A percentile compares a stretch with the other conserved stretches of the same genome.
Conservation (phyloP, 2,113 vertebrate genomes). For the Stomatorhinus ivindoensis region DNA sequence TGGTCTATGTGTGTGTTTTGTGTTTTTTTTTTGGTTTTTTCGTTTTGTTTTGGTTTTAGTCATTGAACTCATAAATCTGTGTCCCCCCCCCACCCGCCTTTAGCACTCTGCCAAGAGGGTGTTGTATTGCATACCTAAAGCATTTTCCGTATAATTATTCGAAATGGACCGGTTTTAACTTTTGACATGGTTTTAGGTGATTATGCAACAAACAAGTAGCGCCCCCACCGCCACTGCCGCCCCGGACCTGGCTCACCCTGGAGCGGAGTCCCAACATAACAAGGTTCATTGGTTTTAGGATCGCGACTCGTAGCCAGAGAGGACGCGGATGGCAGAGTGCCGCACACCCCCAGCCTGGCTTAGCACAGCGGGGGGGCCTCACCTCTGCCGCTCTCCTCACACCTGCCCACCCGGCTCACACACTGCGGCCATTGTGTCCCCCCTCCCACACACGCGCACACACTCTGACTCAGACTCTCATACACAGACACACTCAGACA, state of each 20-base stretch:
- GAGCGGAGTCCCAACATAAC: conserved; percentile 14
- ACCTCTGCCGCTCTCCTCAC: not conserved
- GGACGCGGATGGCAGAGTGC: conserved; percentile 36
- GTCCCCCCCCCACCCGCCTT: not conserved
- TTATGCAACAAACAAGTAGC: conserved; percentile 43
- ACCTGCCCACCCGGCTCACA: conserved; percentile 14
- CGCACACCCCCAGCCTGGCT: conserved; percentile 12
- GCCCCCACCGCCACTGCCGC: conserved; percentile 3
- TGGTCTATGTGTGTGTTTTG: not conserved
- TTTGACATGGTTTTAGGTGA: conserved; percentile 57
- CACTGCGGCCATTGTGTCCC: conserved; percentile 13
- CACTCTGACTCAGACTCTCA: conserved; percentile 30
- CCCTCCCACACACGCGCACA: conserved; percentile 17
- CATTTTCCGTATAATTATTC: conserved; percentile 57
- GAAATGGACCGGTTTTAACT: conserved; percentile 57
- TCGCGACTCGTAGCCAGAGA: conserved; percentile 12
- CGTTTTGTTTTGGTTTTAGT: not conserved
- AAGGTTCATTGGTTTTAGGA: conserved; percentile 34
- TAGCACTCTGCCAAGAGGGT: not conserved
- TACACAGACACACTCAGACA: conserved; percentile 12
- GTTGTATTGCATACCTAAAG: not conserved
- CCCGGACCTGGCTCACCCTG: not conserved
- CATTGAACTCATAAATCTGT: not conserved
- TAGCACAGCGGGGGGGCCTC: not conserved
- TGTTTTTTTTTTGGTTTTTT: not conserved